Percentiles rank a stretch among this genome's conserved stretches.
phyloP scores from a whole-genome alignment of 2,113 vertebrate species.

The Pygoscelis antarcticus region DNA sequence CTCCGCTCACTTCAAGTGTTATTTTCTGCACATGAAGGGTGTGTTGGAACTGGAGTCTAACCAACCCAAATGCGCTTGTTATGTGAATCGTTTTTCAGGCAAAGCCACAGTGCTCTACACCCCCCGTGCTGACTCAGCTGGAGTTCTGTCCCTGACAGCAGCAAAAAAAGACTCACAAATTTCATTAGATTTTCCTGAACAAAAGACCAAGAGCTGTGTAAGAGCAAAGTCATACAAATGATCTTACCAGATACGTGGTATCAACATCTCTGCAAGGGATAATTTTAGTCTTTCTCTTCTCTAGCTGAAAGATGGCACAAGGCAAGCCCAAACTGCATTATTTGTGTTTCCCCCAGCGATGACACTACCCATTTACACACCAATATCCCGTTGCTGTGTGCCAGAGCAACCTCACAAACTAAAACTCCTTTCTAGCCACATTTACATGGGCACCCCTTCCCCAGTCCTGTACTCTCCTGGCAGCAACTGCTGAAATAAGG shows the following conservation, averaged over 20 bases:
- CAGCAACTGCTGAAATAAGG: neutral
- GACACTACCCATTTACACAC: neutral
- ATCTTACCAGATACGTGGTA: neutral
- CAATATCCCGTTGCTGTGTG: neutral
- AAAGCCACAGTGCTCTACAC: neutral
- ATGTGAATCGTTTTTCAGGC: neutral
- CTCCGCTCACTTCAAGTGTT: slow-evolving; percentile 26
- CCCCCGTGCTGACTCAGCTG: neutral
- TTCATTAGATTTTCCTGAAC: neutral
- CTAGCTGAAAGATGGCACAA: neutral
- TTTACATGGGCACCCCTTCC: neutral
- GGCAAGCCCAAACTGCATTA: neutral
- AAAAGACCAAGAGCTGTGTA: neutral
- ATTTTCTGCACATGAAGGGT: slow-evolving; percentile 29
- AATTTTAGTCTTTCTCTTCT: neutral
- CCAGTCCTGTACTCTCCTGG: neutral
- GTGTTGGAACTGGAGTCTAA: neutral
- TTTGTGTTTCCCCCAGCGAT: neutral
- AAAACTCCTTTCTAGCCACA: neutral
- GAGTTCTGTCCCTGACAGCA: slow-evolving; percentile 2
- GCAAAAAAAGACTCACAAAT: neutral
- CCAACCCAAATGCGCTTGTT: neutral
- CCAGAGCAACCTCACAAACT: neutral
- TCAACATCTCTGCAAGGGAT: rapidly evolving
- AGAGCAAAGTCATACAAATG: neutral